Conservation (phyloP, 1,140 invertebrate genomes). For the Matsumurasca onukii region DNA sequence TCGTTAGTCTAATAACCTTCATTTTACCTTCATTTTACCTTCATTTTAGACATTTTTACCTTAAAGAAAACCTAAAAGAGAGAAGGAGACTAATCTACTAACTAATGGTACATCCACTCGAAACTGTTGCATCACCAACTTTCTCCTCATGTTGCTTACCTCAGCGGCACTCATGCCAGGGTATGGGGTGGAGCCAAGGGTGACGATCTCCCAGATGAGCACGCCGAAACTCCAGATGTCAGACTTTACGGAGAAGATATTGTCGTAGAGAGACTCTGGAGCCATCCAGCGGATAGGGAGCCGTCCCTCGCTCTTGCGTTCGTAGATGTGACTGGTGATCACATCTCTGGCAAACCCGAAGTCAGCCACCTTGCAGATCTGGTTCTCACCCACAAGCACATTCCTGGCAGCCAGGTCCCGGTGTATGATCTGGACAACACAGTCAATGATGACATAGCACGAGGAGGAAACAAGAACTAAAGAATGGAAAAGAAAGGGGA, state of each 20-base stretch:
- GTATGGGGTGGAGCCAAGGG: constrained; percentile 86
- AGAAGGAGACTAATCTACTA: too few relatives aligned
- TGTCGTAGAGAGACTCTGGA: constrained; percentile 88
- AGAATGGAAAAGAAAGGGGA: background rate
- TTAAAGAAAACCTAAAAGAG: too few relatives aligned
- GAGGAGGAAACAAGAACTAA: too few relatives aligned
- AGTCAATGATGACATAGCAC: too few relatives aligned
- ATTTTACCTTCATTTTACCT: too few relatives aligned
- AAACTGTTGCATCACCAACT: too few relatives aligned
- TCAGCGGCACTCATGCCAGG: constrained; percentile 82
- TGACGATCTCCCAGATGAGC: constrained; percentile 86
- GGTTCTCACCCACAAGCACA: constrained; percentile 82
- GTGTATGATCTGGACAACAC: constrained; percentile 75
- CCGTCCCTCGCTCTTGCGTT: constrained; percentile 84
- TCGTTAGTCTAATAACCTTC: too few relatives aligned
- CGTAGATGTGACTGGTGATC: constrained; percentile 80
- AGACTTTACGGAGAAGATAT: constrained; percentile 87
- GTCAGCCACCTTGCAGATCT: constrained; percentile 90
- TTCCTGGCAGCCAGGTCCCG: constrained; percentile 90
- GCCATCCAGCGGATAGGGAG: constrained; percentile 86
- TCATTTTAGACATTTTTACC: too few relatives aligned
- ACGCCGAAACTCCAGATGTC: constrained; percentile 95
- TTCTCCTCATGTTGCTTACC: too few relatives aligned
- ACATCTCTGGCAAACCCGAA: constrained; percentile 92
- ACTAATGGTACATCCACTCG: too few relatives aligned